Evolutionary conservation across 2,797 vertebrate genomes (phyloP).

Genomic region (Carcharodon carcharias): DNA sequence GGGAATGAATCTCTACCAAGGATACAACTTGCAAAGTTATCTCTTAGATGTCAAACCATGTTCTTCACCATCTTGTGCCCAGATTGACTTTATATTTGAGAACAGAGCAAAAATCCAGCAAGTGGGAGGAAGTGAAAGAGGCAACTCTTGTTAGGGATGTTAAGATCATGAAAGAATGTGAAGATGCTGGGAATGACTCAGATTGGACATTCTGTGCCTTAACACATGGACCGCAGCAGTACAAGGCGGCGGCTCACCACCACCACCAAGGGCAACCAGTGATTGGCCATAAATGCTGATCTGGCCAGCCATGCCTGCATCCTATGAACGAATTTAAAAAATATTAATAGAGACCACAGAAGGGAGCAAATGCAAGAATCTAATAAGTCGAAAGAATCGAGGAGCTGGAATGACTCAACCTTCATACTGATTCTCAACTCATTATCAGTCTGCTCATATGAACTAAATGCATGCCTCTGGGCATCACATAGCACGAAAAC

Average conservation of each 20-base stretch:
- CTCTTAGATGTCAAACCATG: neutral
- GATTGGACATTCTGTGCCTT: neutral
- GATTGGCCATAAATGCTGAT: too few species aligned
- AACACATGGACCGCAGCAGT: neutral
- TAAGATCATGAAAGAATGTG: neutral
- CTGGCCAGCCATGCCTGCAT: too few species aligned
- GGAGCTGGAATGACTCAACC: neutral
- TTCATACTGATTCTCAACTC: neutral
- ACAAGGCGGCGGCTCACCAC: too few species aligned
- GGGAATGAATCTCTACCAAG: neutral
- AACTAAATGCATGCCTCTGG: neutral
- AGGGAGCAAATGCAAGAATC: neutral
- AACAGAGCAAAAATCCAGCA: neutral
- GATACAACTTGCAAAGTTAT: neutral
- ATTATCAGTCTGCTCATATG: neutral
- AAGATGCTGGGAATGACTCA: neutral
- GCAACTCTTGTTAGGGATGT: too few species aligned
- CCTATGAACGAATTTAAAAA: neutral
- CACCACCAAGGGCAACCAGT: too few species aligned
- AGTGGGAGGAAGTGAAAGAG: neutral
- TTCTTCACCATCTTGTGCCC: neutral
- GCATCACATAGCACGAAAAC: neutral
- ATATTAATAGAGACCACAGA: neutral
- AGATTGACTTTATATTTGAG: neutral
- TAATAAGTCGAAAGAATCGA: neutral